Conservation (phyloP, 2,888 invertebrate species). For the Synanthedon myopaeformis region DNA sequence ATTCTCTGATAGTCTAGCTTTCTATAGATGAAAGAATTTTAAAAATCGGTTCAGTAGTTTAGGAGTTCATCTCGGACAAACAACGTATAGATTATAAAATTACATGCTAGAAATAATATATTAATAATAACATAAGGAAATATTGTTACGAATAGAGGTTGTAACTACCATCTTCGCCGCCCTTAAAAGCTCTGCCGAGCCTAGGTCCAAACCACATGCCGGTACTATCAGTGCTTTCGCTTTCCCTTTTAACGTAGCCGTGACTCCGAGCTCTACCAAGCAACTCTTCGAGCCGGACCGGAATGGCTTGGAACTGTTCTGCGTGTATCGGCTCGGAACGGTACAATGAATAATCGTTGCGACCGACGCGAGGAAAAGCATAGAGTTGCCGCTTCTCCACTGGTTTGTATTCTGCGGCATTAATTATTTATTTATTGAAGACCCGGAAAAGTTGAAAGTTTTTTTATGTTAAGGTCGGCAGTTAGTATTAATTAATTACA, state of each 20-base stretch:
- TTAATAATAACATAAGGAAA: too few species aligned
- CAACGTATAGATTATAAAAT: too few species aligned
- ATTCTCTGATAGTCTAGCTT: too few species aligned
- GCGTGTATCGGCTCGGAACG: constrained; percentile 7
- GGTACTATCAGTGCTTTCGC: constrained; percentile 20
- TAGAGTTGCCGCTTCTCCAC: constrained; percentile 43
- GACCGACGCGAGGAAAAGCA: constrained; percentile 56
- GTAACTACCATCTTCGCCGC: constrained; percentile 37
- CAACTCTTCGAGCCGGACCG: constrained; percentile 16
- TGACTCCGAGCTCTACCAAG: constrained; percentile 10
- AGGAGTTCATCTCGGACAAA: too few species aligned
- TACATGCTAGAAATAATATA: too few species aligned
- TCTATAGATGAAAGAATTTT: too few species aligned
- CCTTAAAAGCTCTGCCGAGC: constrained; percentile 66
- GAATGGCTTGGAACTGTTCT: constrained; percentile 12
- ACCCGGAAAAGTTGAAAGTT: background rate
- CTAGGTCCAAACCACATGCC: constrained; percentile 80
- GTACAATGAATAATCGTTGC: constrained; percentile 22
- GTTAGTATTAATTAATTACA: too few species aligned
- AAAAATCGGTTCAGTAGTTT: too few species aligned
- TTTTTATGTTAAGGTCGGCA: too few species aligned
- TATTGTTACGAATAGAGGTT: too few species aligned
- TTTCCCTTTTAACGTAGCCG: constrained; percentile 16
- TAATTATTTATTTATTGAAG: background rate
- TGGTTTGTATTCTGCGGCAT: constrained; percentile 31